Evolutionary conservation across 1,140 invertebrate species (phyloP).

Genomic region (Phthorimaea operculella): DNA sequence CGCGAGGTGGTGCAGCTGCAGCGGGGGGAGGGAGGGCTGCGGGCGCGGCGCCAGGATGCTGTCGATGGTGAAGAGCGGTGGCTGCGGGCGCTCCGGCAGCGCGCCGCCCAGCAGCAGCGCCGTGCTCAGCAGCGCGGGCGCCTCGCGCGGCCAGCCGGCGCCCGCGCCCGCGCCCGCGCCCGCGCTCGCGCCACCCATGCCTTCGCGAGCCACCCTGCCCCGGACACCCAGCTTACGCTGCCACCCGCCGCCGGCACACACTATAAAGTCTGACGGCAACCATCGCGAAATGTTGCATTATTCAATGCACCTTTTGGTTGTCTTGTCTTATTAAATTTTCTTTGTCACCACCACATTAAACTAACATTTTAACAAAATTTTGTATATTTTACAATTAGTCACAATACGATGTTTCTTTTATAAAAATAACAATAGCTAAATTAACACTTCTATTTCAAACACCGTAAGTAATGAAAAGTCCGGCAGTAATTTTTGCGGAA

Average conservation of each 20-base stretch:
- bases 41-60: constrained; percentile 78
- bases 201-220: constrained; percentile 23
- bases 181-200: constrained; percentile 26
- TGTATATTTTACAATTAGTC: too few species aligned
- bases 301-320: too few species aligned
- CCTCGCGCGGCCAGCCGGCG: constrained; percentile 43
- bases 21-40: constrained; percentile 60
- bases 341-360: constrained; percentile 6
- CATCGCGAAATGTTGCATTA: neutral
- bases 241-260: constrained; percentile 16
- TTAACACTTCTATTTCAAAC: too few species aligned
- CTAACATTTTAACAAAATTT: too few species aligned
- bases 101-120: constrained; percentile 56
- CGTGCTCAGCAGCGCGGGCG: constrained; percentile 54
- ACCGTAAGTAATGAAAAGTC: too few species aligned
- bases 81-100: constrained; percentile 64
- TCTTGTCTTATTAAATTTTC: neutral
- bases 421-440: too few species aligned
- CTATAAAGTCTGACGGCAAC: constrained; percentile 9
- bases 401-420: too few species aligned
- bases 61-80: constrained; percentile 83
- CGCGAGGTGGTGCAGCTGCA: constrained; percentile 59
- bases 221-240: constrained; percentile 19
- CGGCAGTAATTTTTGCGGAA: too few species aligned
- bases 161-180: constrained; percentile 14